These are phyloP conservation scores for Aphelinus certus DNA, from an alignment of 1,140 invertebrate genomes.

Conservation along the genomic window DNA sequence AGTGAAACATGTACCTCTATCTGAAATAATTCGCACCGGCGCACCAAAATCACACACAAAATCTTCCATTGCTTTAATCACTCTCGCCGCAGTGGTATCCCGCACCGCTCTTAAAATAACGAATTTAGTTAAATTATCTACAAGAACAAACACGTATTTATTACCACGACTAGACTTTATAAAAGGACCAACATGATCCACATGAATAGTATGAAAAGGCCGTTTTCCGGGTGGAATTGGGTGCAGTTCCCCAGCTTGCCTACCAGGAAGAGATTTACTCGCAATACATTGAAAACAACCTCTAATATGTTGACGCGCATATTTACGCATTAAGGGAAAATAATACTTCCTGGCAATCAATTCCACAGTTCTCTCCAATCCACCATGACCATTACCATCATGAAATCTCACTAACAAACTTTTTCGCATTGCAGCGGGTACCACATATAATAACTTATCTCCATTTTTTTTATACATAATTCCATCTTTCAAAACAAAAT, in stretches of 20 bases:
- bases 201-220: conserved; percentile 3
- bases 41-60: conserved; percentile 5
- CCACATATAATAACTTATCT: conserved; percentile 25
- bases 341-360: conserved; percentile 30
- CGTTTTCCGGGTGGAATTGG: conserved; percentile 14
- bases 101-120: background rate
- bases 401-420: conserved; percentile 33
- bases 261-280: conserved; percentile 14
- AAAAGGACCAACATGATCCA: conserved; percentile 22
- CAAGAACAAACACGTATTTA: conserved; percentile 2
- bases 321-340: conserved; percentile 26
- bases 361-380: conserved; percentile 27
- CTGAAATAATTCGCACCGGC: background rate
- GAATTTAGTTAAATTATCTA: conserved; percentile 14
- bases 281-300: conserved; percentile 5
- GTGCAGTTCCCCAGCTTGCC: conserved; percentile 24
- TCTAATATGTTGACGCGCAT: background rate
- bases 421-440: conserved; percentile 33
- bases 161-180: background rate
- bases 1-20: conserved; percentile 1
- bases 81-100: background rate
- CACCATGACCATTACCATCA: conserved; percentile 36
- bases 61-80: background rate
- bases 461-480: conserved; percentile 19
- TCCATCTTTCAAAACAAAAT: conserved; percentile 9